Base-by-base conservation (phyloP, 64 coral and sea anemone species). In the Dendronephthya gigantea region DNA sequence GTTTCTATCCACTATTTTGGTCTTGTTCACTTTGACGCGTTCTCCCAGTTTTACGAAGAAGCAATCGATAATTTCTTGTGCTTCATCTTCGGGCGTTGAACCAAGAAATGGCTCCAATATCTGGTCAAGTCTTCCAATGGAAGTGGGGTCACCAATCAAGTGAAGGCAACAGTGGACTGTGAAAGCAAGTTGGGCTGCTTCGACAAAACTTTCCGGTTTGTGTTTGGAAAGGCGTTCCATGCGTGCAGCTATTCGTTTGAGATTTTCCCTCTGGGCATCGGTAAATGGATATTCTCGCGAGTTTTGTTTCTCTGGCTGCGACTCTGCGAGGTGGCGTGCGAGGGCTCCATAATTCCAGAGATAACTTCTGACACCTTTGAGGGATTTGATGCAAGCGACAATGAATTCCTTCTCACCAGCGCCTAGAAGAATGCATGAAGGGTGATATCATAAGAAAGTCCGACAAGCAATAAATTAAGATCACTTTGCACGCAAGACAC, bases 11-110 rank as follows among this genome's bases (percentile, higher is more conserved):
- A 83, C 85, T 27, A 94, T 25, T 7, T 91, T 69, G 0, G 86
- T 79, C 7, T 85, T 65, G 81, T 94, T 94, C 37, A 89, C 37
- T 29, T 94, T 83, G 3, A 89, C 93, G 22, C 85, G 93, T 17
- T 94, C 93, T 89, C 93, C 85, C 1, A 94, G 84, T 59, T 94
- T 94, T 31, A 94, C 84, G 47, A 89, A 94, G 13, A 94, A 81
- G 62, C 93, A 94, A 39, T 94, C 93, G 9, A 94, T 94, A 8
- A 94, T 76, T 49, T 94, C 93, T 49, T 94, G 93, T 6, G 93
- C 93, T 40, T 94, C 89, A 9, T 87, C 89, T 65, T 12, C 1
- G 36, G 86, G 7, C 0, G 93, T 87, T 0, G n/a, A 55, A 7
- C 68, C 4, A 1, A 89, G 47, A 50, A 91, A 94, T 0, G 93